Base-by-base conservation (phyloP, 2,888 invertebrate genomes). In the Aricia artaxerxes region DNA sequence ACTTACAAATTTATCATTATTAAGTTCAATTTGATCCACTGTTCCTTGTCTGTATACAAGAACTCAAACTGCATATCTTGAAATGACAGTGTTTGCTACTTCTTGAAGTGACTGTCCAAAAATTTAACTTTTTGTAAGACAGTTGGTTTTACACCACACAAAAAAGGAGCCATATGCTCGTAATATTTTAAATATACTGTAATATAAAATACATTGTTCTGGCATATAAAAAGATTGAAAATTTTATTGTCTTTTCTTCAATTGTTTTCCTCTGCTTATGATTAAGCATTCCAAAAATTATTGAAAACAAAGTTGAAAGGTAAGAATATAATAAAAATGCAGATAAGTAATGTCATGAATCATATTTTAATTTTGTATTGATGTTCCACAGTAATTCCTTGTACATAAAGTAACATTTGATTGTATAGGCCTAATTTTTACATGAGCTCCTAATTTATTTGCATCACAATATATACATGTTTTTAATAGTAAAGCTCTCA, bases 351-450 rank as follows among this genome's bases (percentile, higher is more conserved):
- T 76, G 76, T 76, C 76, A 76, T 57, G 76, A 76, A 57, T 76
- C 76, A 76, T 53, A 76, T 76, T 76, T 76, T 76, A 76, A 76
- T 76, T 76, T 76, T 53, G 76, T 76, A 57, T 57, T 76, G 76
- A 76, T 57, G 35, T 76, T 53, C 16, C 57, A 76, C 76, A 76
- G 76, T 13, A 76, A 76, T 57, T 76, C 57, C 49, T 57, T 24
- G 35, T 76, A 76, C 76, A 57, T 76, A 57, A 57, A 76, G 76
- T 57, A 76, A 38, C 57, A 76, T 57, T 76, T 76, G 6, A 76
- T 76, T 53, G 53, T 57, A 16, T 76, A 76, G 76, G 76, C 76
- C 76, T 76, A 76, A 76, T 76, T 76, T 76, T 57, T 76, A 76
- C 76, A 76, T 16, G 76, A 76, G 76, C 76, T 76, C 16, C 11